A percentile compares a stretch with the other conserved stretches of the same genome.
Evolutionary conservation across 2,888 invertebrate species (phyloP).

Genomic region (Cosmia trapezina): DNA sequence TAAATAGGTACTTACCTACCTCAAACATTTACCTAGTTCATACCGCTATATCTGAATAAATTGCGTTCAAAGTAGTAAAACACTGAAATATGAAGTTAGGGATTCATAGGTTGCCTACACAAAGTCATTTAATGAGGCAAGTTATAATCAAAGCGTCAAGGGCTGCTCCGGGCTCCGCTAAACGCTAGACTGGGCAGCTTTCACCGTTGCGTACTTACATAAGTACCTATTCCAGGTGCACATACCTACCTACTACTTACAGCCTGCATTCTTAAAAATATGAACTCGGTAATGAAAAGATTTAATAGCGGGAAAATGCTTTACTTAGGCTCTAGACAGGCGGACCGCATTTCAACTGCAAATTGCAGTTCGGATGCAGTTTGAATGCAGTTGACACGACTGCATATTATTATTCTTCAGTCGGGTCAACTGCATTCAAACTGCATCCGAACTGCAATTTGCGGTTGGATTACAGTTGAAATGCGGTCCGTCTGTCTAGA

Average conservation of each 20-base stretch:
- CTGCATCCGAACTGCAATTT: no score
- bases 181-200: conserved; percentile 67
- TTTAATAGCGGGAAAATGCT: conserved; percentile 10
- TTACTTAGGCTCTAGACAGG: no score
- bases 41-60: neutral
- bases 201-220: conserved; percentile 57
- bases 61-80: conserved; percentile 5
- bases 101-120: conserved; percentile 1
- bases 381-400: no score
- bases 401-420: no score
- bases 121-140: conserved; percentile 54
- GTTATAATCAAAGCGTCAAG: conserved; percentile 62
- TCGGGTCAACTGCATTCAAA: no score
- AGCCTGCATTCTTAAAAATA: conserved; percentile 50
- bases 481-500: no score
- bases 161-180: conserved; percentile 53
- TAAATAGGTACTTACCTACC: neutral
- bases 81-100: neutral
- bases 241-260: neutral
- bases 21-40: neutral
- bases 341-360: no score
- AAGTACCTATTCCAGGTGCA: conserved; percentile 63
- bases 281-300: conserved; percentile 29
- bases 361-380: no score
- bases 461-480: no score